These are phyloP conservation scores for Buathra laborator DNA, from an alignment of 2,888 invertebrate species.

Conservation along the genomic window DNA sequence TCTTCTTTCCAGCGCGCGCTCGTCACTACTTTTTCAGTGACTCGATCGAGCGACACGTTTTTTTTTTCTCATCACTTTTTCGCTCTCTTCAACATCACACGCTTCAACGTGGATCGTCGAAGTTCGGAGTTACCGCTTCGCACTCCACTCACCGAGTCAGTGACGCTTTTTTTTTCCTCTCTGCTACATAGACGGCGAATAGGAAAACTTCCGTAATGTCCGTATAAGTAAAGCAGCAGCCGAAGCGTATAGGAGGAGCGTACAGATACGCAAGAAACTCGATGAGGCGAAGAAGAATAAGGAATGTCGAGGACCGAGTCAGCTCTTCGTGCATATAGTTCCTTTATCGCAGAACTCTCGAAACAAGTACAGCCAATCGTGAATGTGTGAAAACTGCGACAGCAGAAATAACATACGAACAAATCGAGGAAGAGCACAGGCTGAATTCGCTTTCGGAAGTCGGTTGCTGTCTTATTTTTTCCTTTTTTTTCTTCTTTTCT, in stretches of 20 bases:
- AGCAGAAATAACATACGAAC: no score
- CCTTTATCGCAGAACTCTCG: constrained; percentile 14
- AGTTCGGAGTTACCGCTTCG: constrained; percentile 22
- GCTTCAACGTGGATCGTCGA: constrained; percentile 41
- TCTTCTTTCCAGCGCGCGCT: background rate
- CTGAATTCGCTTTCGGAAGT: no score
- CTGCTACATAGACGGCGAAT: constrained; percentile 5
- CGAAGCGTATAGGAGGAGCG: no score
- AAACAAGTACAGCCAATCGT: background rate
- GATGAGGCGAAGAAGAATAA: background rate
- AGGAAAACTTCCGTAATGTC: constrained; percentile 47
- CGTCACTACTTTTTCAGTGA: constrained; percentile 26
- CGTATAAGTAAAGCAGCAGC: constrained; percentile 18
- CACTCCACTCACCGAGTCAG: constrained; percentile 25
- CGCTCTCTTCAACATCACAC: constrained; percentile 17
- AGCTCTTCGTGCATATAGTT: background rate
- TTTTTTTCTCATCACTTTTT: constrained; percentile 8
- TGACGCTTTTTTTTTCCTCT: constrained; percentile 16
- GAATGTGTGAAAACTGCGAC: no score
- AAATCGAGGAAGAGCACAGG: no score
- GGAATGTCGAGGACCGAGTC: background rate
- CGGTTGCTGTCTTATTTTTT: background rate
- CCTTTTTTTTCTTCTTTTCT: background rate
- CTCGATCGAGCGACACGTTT: constrained; percentile 41
- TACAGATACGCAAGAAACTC: background rate